Percentiles rank a stretch among this genome's conserved stretches.
phyloP scores from a whole-genome alignment of 2,113 vertebrate genomes.

The Vimba vimba region DNA sequence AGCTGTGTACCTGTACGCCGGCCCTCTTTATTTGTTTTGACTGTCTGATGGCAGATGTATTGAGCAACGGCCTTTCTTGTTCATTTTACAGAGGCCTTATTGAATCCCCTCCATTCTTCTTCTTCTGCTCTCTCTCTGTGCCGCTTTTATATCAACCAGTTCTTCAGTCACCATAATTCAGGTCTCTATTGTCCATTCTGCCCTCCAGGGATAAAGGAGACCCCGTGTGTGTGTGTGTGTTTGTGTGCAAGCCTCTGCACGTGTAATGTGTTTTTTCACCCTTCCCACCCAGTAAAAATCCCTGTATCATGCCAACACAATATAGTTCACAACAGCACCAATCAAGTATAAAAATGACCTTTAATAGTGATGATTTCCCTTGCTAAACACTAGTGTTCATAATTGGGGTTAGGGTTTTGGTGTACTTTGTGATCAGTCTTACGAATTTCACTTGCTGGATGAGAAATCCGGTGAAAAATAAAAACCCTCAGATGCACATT shows the following conservation, averaged over 20 bases:
- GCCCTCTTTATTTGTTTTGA: constrained; percentile 77
- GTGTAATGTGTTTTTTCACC: constrained; percentile 52
- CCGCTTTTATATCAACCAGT: constrained; percentile 56
- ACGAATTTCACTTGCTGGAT: no score
- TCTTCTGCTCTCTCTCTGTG: constrained; percentile 25
- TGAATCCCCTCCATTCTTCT: constrained; percentile 56
- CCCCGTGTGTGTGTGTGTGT: constrained; percentile 41
- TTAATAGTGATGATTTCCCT: no score
- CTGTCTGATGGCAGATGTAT: constrained; percentile 73
- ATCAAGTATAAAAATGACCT: background rate
- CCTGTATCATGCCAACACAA: background rate
- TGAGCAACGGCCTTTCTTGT: constrained; percentile 71
- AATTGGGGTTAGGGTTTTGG: background rate
- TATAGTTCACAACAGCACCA: background rate
- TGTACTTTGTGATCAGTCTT: no score
- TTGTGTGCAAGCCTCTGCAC: constrained; percentile 51
- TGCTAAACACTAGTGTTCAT: background rate
- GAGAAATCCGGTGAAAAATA: no score
- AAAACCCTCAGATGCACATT: no score
- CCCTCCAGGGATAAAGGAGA: constrained; percentile 61
- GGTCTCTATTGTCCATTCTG: constrained; percentile 64
- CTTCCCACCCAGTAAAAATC: constrained; percentile 16
- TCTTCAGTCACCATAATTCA: constrained; percentile 64
- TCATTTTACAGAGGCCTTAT: constrained; percentile 70
- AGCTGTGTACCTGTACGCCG: constrained; percentile 67